phyloP scores from a whole-genome alignment of 2,888 invertebrate genomes.

The Lordiphosa fenestrarum region DNA sequence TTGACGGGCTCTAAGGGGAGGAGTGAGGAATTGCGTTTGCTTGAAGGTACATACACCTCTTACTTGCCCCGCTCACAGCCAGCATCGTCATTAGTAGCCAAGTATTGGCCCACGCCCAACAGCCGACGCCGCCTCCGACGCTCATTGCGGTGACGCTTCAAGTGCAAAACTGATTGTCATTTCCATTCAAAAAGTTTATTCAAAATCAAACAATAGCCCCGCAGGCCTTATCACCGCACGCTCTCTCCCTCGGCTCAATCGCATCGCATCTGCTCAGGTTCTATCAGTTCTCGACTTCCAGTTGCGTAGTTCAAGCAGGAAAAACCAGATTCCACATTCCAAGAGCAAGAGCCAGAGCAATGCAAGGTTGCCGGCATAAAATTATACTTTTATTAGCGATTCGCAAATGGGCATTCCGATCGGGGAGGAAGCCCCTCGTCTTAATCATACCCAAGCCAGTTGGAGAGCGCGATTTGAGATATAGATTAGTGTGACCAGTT shows the following conservation, averaged over 20 bases:
- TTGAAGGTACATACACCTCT: neutral
- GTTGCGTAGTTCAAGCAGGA: conserved; percentile 11
- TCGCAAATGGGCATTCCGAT: too few species aligned
- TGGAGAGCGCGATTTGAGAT: too few species aligned
- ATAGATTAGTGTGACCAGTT: too few species aligned
- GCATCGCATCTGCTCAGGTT: neutral
- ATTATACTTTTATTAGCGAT: neutral
- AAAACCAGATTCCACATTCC: conserved; percentile 7
- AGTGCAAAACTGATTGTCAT: neutral
- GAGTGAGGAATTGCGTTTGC: too few species aligned
- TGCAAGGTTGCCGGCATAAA: conserved; percentile 7
- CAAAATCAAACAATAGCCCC: neutral
- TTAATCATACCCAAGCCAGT: too few species aligned
- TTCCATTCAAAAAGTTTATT: neutral
- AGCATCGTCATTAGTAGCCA: neutral
- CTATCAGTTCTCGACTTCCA: neutral
- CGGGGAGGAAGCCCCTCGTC: too few species aligned
- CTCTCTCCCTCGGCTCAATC: conserved; percentile 1
- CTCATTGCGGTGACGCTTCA: neutral
- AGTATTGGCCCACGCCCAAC: neutral
- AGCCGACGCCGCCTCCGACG: neutral
- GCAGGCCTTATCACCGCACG: conserved; percentile 1
- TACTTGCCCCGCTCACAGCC: neutral
- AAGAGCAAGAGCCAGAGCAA: neutral
- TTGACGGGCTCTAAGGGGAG: neutral